These are phyloP conservation scores for Apodemia duryi DNA, from an alignment of 2,888 invertebrate genomes.

Conservation along the genomic window DNA sequence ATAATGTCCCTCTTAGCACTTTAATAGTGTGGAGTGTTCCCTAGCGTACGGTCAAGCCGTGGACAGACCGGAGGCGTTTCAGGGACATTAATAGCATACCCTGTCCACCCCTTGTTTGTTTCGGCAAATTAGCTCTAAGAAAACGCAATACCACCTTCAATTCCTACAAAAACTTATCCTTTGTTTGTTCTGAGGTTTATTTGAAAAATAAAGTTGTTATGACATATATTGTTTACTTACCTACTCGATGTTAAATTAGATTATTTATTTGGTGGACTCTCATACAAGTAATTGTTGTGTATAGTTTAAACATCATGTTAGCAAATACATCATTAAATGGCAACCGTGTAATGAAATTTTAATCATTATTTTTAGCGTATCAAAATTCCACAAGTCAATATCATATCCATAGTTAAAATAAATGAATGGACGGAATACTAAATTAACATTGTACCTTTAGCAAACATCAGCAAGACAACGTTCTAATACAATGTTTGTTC, in stretches of 20 bases:
- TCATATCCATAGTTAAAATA: constrained; percentile 69
- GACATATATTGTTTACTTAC: no score
- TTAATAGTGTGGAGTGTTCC: constrained; percentile 66
- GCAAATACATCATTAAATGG: background rate
- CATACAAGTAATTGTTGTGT: background rate
- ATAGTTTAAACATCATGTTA: background rate
- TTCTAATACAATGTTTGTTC: constrained; percentile 74
- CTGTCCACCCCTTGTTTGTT: constrained; percentile 70
- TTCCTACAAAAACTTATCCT: constrained; percentile 38
- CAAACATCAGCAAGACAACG: constrained; percentile 74
- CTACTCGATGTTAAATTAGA: no score
- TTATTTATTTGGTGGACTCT: background rate
- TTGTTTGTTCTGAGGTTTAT: background rate
- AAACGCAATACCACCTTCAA: constrained; percentile 35
- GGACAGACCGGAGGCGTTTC: constrained; percentile 66
- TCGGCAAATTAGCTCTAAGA: constrained; percentile 63
- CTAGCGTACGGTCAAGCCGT: constrained; percentile 62
- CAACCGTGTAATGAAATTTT: no score
- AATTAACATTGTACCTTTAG: constrained; percentile 76
- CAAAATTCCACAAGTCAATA: constrained; percentile 29
- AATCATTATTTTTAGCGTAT: constrained; percentile 6
- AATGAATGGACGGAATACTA: constrained; percentile 69
- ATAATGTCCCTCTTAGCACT: constrained; percentile 77
- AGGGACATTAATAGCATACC: constrained; percentile 54
- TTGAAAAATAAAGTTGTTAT: background rate